Conservation (phyloP, 2,113 vertebrate species). For the Coregonus clupeaformis region DNA sequence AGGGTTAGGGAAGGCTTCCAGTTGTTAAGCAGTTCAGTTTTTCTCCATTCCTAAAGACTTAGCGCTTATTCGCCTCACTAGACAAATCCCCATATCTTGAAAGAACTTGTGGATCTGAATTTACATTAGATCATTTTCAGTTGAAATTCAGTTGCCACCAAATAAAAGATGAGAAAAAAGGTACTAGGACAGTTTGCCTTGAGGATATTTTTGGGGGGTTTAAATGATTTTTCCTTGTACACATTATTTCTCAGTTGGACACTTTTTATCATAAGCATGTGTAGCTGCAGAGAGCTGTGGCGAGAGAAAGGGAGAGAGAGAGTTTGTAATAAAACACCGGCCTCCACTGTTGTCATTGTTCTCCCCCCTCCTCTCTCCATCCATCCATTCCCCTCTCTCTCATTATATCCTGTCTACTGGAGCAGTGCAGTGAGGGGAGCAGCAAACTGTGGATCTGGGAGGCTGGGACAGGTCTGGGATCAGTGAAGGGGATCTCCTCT, state of each 20-base stretch:
- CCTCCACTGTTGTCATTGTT: slow-evolving; percentile 5
- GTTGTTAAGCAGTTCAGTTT: no score
- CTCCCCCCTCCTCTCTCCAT: slow-evolving; percentile 18
- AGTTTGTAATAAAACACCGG: slow-evolving; percentile 3
- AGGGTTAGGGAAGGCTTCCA: no score
- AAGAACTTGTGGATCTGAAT: no score
- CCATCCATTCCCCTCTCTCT: slow-evolving; percentile 25
- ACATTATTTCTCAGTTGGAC: neutral
- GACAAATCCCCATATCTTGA: no score
- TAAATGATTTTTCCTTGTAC: neutral
- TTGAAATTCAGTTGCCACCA: neutral
- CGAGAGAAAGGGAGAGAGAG: neutral
- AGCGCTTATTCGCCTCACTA: no score
- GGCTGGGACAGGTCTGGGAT: slow-evolving; percentile 33
- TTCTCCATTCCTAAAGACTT: no score
- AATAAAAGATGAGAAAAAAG: neutral
- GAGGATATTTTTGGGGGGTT: neutral
- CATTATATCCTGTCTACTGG: slow-evolving; percentile 79
- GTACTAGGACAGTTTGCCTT: neutral
- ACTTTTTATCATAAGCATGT: neutral
- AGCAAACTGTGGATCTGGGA: slow-evolving; percentile 27
- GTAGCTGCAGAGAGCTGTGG: neutral
- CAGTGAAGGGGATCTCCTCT: slow-evolving; percentile 29
- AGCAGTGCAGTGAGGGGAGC: slow-evolving; percentile 67
- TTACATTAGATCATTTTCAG: neutral